Evolutionary conservation across 2,888 invertebrate species (phyloP), one percentile per base, ranked within the genome.

Genomic region (Drosophila trichaetosa): DNA sequence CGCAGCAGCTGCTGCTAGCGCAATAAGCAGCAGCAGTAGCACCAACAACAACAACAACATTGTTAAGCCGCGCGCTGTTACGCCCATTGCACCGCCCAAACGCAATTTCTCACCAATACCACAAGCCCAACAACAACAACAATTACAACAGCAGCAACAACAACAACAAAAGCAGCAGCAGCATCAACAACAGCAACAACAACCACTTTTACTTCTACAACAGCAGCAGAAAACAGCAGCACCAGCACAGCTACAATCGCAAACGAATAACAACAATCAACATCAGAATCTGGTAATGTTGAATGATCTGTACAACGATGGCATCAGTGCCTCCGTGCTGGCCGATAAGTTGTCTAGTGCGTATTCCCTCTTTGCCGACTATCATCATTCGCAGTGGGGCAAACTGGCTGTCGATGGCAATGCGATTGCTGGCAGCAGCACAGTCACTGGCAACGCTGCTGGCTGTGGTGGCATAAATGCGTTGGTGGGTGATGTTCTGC

Each of bases 291-390:
- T 91, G 58, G 82, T 89, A 8, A 83, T 78, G 6, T 42, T 90
- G 13, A 87, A 80, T 24, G 87, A 84, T 64, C 34, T 86, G 7
- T 82, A 89, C 8, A 70, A 75, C 61, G 89, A 89, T 62, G 89
- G 88, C 54, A 90, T 92, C 60, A 90, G 91, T 38, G 79, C 91
- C 16, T 90, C 46, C 24, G 46, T 93, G 52, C 64, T 92, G 59
- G 87, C 92, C 5, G 87, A 92, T 36, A 92, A 92, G 70, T 86
- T 93, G 33, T 92, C 93, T 42, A 91, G 92, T 75, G 97, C 98
- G 90, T 98, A 98, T 93, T 97, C 98, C 0, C 95, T 98, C 77
- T 98, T 98, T 93, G 97, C 97, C 91, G 97, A 97, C 92, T 92
- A 94, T 87, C 92, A 93, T 87, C 92, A 93, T 78, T 92, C 93